Evolutionary conservation across 2,797 vertebrate genomes (phyloP), one percentile per base, ranked within the genome.

Genomic region (Anabacerthia variegaticeps): DNA sequence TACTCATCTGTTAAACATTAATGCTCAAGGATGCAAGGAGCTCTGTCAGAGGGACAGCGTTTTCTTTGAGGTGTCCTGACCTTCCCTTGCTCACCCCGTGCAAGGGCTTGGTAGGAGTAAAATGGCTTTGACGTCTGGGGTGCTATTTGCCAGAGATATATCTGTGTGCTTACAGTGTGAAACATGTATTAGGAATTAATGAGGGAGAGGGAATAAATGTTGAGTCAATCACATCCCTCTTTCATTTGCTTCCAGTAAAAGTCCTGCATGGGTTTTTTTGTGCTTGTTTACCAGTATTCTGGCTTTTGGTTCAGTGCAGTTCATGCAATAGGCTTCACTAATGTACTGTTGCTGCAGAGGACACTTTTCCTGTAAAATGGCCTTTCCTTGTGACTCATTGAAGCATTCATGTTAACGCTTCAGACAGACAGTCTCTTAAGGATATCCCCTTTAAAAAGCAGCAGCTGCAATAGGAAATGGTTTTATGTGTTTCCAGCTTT

Each of bases 371-470:
- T 94, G 96, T 95, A 95, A 96, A 95, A 82, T 71, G 63, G 74
- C 88, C 71, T 94, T 97, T 96, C 85, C 63, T 79, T 82, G 67
- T 96, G 94, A 96, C 93, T 97, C 94, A 97, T 5, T 73, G 89
- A 96, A 91, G 80, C 85, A 93, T 94, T 89, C 87, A 92, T 71
- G 89, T 54, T 95, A 90, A 72, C 0, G 13, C 73, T 85, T 94
- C 92, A 93, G 96, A 95, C 96, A 96, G 93, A 89, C 87, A 61
- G 91, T 94, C 95, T 95, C 89, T 76, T 95, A 96, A 96, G 94
- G 96, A 97, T 96, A 96, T 96, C 96, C 95, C 94, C 63, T 96
- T 95, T 82, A 93, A 93, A 96, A 97, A 85, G 94, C 85, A 95
- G 81, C 94, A 95, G 93, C 95, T 96, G 89, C 83, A 90, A 85